Percentiles rank a stretch among this genome's conserved stretches.
phyloP scores from a whole-genome alignment of 2,113 vertebrate genomes.

The Burhinus bistriatus region DNA sequence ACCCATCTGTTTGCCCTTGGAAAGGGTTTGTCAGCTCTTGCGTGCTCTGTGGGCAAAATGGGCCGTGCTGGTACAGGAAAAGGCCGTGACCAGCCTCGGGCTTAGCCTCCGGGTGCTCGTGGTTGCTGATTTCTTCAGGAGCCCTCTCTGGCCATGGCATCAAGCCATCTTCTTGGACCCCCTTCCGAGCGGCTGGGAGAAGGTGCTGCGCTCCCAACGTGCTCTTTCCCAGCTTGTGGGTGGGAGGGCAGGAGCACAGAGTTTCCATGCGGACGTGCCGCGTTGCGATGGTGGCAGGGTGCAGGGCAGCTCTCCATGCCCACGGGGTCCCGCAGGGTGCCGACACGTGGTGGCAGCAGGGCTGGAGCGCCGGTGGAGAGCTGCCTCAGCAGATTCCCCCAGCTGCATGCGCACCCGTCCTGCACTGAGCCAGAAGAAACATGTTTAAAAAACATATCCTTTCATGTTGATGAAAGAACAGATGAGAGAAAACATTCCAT shows the following conservation, averaged over 20 bases:
- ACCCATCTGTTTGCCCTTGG: not conserved
- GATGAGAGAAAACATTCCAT: not conserved
- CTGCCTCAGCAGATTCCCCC: fast-evolving
- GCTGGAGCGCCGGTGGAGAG: fast-evolving
- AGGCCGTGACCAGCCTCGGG: not conserved
- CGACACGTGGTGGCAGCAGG: fast-evolving
- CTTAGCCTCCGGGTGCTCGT: not conserved
- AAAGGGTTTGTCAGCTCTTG: not conserved
- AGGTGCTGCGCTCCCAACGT: fast-evolving
- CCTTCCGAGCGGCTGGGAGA: not conserved
- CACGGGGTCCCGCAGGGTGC: not conserved
- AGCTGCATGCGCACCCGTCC: fast-evolving
- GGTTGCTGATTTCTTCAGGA: no score
- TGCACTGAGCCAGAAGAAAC: not conserved
- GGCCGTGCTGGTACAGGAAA: fast-evolving
- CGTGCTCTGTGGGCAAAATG: not conserved
- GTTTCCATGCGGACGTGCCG: fast-evolving
- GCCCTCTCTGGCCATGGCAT: not conserved
- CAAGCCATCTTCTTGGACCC: no score
- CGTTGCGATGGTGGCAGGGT: fast-evolving
- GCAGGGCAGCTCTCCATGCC: no score
- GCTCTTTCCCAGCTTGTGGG: no score
- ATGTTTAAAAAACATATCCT: not conserved
- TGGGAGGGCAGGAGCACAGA: not conserved
- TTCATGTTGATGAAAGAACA: not conserved